Conservation (phyloP, 2,888 invertebrate species). For the Brachycybe producta region DNA sequence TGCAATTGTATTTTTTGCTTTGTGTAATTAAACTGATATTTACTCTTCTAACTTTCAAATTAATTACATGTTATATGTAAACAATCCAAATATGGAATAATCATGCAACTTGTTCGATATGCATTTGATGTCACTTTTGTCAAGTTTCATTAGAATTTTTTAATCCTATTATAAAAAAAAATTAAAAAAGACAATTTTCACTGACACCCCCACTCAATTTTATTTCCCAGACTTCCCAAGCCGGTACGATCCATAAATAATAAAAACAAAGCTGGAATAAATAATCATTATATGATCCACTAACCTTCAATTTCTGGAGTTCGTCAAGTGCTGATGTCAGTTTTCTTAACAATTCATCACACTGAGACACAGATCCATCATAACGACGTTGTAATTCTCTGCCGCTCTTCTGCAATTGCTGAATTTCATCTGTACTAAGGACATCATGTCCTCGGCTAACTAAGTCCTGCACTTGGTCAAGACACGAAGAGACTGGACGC, state of each 20-base stretch:
- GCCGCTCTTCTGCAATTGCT: conserved; percentile 72
- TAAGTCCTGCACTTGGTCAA: conserved; percentile 79
- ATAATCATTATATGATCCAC: background rate
- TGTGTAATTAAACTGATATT: no score
- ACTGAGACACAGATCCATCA: conserved; percentile 65
- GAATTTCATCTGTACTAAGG: conserved; percentile 81
- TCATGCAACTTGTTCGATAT: no score
- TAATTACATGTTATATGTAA: no score
- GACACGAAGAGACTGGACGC: conserved; percentile 66
- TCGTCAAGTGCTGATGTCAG: conserved; percentile 71
- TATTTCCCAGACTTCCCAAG: no score
- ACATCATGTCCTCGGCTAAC: conserved; percentile 80
- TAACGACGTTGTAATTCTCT: conserved; percentile 68
- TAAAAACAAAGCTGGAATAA: background rate
- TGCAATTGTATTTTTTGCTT: background rate
- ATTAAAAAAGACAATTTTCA: no score
- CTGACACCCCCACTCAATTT: no score
- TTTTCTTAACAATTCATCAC: conserved; percentile 60
- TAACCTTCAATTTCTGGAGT: conserved; percentile 59
- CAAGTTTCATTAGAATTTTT: no score
- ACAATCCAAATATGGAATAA: no score
- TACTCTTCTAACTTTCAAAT: no score
- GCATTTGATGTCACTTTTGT: no score
- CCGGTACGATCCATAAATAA: background rate
- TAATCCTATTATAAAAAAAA: no score